Conservation (phyloP, 2,113 vertebrate species). For the Turnix velox region DNA sequence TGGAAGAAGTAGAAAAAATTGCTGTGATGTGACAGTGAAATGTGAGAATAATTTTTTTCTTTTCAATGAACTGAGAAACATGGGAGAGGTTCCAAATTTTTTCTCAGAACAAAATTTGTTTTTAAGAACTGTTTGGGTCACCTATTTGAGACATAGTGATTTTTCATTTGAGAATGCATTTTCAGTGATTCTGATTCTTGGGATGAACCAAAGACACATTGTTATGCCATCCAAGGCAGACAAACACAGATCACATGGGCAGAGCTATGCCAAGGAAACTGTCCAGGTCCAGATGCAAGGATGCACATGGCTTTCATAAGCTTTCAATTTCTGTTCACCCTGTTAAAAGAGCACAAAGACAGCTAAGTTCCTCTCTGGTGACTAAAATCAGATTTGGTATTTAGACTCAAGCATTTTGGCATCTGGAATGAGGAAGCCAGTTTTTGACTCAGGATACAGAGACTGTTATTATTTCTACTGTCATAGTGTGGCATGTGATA, state of each 20-base stretch:
- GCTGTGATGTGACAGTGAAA: not conserved
- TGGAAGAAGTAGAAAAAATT: not conserved
- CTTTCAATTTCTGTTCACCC: not conserved
- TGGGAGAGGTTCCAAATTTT: not conserved
- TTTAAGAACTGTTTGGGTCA: not conserved
- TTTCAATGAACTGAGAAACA: not conserved
- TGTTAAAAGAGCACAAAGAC: not conserved
- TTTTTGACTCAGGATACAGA: not conserved
- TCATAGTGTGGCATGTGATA: not conserved
- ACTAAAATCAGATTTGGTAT: not conserved
- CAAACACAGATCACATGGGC: not conserved
- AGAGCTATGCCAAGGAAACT: not conserved
- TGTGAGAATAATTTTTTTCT: not conserved
- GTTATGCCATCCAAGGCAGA: not conserved
- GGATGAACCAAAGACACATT: not conserved
- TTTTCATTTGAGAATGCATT: not conserved
- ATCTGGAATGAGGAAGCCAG: not conserved
- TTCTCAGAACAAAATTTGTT: not conserved
- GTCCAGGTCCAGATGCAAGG: not conserved
- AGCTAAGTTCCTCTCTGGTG: not conserved
- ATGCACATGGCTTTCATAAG: not conserved
- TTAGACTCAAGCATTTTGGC: not conserved
- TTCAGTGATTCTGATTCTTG: not conserved
- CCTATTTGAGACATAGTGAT: not conserved
- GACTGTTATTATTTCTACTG: not conserved